Conservation (phyloP, 2,888 invertebrate genomes). For the Tinea pellionella region DNA sequence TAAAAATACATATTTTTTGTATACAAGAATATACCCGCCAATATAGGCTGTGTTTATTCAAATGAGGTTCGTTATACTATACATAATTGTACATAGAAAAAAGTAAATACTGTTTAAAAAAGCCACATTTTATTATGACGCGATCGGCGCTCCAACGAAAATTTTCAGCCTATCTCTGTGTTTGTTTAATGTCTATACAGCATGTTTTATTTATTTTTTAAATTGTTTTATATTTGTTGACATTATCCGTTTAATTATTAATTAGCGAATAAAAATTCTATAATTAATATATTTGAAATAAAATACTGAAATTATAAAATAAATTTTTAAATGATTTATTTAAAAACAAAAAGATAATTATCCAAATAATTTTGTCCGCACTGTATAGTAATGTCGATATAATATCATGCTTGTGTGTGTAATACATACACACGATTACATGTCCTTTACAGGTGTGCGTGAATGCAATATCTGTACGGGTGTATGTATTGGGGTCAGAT, state of each 20-base stretch:
- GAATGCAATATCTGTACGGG: constrained; percentile 15
- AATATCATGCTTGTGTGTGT: constrained; percentile 2
- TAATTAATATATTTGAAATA: too few relatives aligned
- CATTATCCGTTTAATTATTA: neutral
- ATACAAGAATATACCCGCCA: too few relatives aligned
- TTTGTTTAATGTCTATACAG: constrained; percentile 34
- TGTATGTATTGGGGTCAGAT: constrained; percentile 58
- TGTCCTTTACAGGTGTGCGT: constrained; percentile 21
- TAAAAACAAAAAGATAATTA: neutral
- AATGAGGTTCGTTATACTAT: constrained; percentile 18
- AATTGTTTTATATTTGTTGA: too few relatives aligned
- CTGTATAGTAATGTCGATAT: neutral
- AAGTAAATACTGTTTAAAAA: constrained; percentile 67
- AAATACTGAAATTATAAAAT: too few relatives aligned
- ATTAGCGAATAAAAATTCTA: too few relatives aligned
- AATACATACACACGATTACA: too few relatives aligned
- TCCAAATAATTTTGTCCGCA: neutral
- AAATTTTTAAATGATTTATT: too few relatives aligned
- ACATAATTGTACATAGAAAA: constrained; percentile 51
- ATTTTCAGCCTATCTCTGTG: constrained; percentile 36
- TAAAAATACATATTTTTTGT: too few relatives aligned
- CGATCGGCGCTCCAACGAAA: constrained; percentile 43
- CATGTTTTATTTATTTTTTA: constrained; percentile 22
- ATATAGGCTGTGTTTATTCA: constrained; percentile 20
- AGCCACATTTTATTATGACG: constrained; percentile 67